Conservation (phyloP, 2,797 vertebrate species). For the Serranus cabrilla region DNA sequence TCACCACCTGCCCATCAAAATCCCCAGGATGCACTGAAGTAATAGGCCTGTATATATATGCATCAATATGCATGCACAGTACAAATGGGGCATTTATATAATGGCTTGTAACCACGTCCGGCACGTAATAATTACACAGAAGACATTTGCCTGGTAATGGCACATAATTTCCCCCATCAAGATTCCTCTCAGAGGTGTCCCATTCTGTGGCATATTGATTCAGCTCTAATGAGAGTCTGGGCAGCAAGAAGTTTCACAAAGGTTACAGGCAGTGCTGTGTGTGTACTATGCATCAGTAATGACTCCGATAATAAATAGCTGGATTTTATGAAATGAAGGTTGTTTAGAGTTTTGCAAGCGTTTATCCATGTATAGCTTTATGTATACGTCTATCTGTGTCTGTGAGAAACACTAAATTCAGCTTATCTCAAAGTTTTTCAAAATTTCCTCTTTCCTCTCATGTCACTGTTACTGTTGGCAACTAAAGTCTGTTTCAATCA, state of each 20-base stretch:
- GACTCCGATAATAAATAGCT: conserved; percentile 6
- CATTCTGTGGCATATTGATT: conserved; percentile 68
- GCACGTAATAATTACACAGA: conserved; percentile 64
- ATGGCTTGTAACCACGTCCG: conserved; percentile 55
- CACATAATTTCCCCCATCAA: conserved; percentile 68
- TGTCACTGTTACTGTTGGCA: background rate
- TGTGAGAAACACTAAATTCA: too few relatives aligned
- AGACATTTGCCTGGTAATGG: conserved; percentile 72
- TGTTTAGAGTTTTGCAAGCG: background rate
- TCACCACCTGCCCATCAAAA: conserved; percentile 34
- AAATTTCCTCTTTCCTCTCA: background rate
- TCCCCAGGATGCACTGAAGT: conserved; percentile 13
- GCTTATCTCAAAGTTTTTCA: too few relatives aligned
- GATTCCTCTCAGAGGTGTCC: conserved; percentile 65
- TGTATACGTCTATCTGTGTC: background rate
- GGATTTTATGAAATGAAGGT: background rate
- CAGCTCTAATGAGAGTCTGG: conserved; percentile 62
- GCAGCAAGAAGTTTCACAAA: conserved; percentile 59
- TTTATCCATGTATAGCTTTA: background rate
- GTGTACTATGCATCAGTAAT: conserved; percentile 36
- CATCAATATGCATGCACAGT: conserved; percentile 63
- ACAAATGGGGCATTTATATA: conserved; percentile 59
- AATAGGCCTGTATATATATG: conserved; percentile 32
- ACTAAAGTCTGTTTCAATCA: background rate
- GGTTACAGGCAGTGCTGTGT: conserved; percentile 50